phyloP scores from a whole-genome alignment of 2,797 vertebrate species.

The Loris lydekkerianus region DNA sequence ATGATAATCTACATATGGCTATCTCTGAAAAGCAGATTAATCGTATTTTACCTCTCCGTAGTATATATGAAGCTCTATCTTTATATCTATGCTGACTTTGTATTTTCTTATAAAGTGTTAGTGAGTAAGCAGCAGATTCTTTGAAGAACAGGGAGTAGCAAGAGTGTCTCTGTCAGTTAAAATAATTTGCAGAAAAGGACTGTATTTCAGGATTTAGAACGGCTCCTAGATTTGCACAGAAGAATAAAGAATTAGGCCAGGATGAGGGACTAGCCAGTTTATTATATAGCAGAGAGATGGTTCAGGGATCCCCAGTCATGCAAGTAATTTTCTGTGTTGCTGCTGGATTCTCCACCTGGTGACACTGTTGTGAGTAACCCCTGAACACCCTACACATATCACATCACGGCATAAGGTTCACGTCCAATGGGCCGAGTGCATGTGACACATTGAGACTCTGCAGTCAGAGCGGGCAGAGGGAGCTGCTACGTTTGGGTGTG shows the following conservation, averaged over 20 bases:
- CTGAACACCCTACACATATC: neutral
- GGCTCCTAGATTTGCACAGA: neutral
- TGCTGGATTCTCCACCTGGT: neutral
- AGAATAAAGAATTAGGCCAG: neutral
- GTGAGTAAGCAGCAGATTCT: neutral
- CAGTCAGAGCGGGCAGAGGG: neutral
- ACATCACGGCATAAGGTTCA: neutral
- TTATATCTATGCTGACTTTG: neutral
- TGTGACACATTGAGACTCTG: neutral
- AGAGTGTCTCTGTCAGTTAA: neutral
- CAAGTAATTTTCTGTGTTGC: neutral
- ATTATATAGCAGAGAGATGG: neutral
- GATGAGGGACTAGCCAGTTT: neutral
- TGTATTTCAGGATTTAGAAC: constrained; percentile 41
- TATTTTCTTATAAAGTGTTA: neutral
- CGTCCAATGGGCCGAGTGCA: neutral
- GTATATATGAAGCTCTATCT: neutral
- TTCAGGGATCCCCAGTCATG: neutral
- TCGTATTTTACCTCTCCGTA: constrained; percentile 28
- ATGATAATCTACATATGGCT: neutral
- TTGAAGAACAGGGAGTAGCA: neutral
- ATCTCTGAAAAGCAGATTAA: neutral
- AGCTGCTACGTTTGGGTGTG: neutral
- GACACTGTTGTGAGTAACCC: neutral
- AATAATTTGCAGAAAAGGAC: neutral